Conservation (phyloP, 2,113 vertebrate species). For the Apus apus region DNA sequence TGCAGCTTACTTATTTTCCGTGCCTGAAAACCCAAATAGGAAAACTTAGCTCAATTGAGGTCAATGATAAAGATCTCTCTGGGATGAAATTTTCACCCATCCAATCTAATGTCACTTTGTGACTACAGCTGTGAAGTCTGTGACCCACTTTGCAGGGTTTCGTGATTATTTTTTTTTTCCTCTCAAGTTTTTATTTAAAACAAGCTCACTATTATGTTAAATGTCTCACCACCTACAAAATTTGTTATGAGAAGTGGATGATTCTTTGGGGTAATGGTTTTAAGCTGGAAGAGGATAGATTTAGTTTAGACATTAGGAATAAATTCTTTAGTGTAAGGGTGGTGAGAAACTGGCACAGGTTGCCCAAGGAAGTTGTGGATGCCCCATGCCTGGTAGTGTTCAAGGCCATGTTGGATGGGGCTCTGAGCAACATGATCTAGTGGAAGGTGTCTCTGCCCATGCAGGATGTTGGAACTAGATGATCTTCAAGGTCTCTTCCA, state of each 20-base stretch:
- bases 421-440: too few species aligned
- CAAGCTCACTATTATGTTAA: neutral
- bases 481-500: too few species aligned
- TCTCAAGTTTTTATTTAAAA: neutral
- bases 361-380: too few species aligned
- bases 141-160: neutral
- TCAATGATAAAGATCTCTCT: neutral
- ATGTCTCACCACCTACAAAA: neutral
- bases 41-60: neutral
- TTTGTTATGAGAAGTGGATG: neutral
- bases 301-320: too few species aligned
- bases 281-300: too few species aligned
- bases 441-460: too few species aligned
- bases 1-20: neutral
- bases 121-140: neutral
- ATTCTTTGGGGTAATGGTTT: neutral
- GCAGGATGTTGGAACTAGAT: too few species aligned
- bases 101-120: neutral
- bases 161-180: neutral
- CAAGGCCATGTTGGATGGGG: too few species aligned
- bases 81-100: neutral
- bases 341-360: too few species aligned
- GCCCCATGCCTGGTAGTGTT: too few species aligned
- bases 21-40: neutral
- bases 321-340: too few species aligned